phyloP scores from a whole-genome alignment of 2,888 invertebrate species.

The Acleris literana region DNA sequence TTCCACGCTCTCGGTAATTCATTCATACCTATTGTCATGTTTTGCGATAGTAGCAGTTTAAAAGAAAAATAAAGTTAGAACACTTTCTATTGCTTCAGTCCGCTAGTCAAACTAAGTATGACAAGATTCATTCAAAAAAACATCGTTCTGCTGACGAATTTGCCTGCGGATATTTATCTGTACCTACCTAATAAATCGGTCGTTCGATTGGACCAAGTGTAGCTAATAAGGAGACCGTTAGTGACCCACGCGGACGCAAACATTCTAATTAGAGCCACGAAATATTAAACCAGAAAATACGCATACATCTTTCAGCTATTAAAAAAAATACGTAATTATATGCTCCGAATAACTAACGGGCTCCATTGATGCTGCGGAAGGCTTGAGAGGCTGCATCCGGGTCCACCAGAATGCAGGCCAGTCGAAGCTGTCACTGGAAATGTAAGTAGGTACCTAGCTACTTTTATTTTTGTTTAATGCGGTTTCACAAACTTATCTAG shows the following conservation, averaged over 20 bases:
- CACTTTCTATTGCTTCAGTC: too few species aligned
- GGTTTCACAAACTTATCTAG: too few species aligned
- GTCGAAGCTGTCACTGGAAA: conserved; percentile 5
- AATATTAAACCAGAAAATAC: conserved; percentile 53
- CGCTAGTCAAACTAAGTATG: too few species aligned
- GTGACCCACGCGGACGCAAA: conserved; percentile 56
- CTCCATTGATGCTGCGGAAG: conserved; percentile 16
- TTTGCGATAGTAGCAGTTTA: too few species aligned
- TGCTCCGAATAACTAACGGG: conserved; percentile 26
- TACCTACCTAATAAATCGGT: conserved; percentile 60
- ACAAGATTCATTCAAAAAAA: too few species aligned
- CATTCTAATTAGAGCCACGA: conserved; percentile 65
- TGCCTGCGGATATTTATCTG: conserved; percentile 6
- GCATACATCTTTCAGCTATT: conserved; percentile 45
- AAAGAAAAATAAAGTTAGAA: too few species aligned
- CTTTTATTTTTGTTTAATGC: too few species aligned
- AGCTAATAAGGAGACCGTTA: conserved; percentile 70
- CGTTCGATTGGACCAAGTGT: conserved; percentile 56
- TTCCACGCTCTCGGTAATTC: too few species aligned
- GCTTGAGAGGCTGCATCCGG: conserved; percentile 15
- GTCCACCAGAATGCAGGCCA: conserved; percentile 11
- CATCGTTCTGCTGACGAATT: neutral
- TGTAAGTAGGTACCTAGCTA: neutral
- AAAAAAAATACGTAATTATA: conserved; percentile 35
- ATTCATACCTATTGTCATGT: too few species aligned